Conservation (phyloP, 2,888 invertebrate species). For the Drosophila borborema region DNA sequence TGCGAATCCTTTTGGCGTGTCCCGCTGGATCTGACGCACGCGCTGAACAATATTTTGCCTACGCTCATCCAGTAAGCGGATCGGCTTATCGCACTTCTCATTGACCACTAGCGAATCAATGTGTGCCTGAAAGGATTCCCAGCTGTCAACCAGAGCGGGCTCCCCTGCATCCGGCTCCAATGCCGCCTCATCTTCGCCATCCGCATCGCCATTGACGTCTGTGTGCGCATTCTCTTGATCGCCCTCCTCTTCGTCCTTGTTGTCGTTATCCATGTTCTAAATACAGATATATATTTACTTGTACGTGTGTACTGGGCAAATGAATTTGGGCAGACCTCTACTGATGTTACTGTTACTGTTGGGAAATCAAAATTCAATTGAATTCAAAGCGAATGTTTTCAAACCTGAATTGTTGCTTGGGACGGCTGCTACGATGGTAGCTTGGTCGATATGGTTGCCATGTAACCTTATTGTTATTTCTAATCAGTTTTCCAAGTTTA, state of each 20-base stretch:
- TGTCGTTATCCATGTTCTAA: conserved; percentile 45
- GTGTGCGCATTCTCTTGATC: conserved; percentile 34
- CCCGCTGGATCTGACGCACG: conserved; percentile 45
- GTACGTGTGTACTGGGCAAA: background rate
- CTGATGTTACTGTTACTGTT: conserved; percentile 2
- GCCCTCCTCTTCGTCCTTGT: conserved; percentile 61
- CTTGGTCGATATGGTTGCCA: conserved; percentile 41
- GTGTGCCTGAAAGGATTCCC: conserved; percentile 59
- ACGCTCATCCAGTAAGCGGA: conserved; percentile 52
- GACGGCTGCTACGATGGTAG: background rate
- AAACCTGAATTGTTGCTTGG: background rate
- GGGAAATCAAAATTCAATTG: conserved; percentile 5
- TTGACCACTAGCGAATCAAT: conserved; percentile 53
- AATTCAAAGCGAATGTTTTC: conserved; percentile 1
- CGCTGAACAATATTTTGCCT: conserved; percentile 46
- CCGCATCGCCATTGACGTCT: conserved; percentile 9
- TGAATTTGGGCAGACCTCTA: conserved; percentile 3
- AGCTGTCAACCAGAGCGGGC: conserved; percentile 44
- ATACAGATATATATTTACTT: conserved; percentile 5
- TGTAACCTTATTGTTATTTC: conserved; percentile 3
- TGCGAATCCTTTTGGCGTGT: conserved; percentile 51
- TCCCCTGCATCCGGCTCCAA: conserved; percentile 16
- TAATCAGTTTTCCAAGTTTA: background rate
- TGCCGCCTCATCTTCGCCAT: conserved; percentile 32
- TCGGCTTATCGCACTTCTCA: conserved; percentile 50